Evolutionary conservation across 2,888 invertebrate species (phyloP), one percentile per base, ranked within the genome.

Genomic region (Agrilus mali): DNA sequence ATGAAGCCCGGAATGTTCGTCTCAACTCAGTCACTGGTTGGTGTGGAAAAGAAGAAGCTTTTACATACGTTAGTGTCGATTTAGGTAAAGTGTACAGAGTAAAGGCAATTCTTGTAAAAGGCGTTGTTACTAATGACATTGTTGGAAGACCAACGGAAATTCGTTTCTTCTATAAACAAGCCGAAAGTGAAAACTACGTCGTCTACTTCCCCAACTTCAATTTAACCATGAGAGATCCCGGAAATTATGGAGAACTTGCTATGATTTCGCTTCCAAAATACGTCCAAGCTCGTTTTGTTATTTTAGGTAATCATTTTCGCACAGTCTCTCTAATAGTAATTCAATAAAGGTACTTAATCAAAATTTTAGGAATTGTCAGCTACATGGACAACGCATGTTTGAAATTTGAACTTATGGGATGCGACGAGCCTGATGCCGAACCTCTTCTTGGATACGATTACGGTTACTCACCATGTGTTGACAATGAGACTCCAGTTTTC

Each of bases 201-300:
- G 93, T 95, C 1, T 95, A 95, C 60, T 95, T 93, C 74, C 94
- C 95, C 38, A 95, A 95, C 61, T 93, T 93, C 64, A 94, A 93
- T 64, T 67, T 93, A 38, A 93, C 93, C 0, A 90, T 90, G 82
- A 74, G 92, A 55, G 92, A 93, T 64, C 92, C 93, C n/a, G 92
- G 92, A 57, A 89, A 95, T 66, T 96, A 94, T 60, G 95, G 95
- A 42, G 94, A 94, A 71, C 68, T 96, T 43, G 93, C 95, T 1
- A 93, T 94, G 86, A 94, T 96, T 50, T 90, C 92, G 1, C 63
- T 96, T 41, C 93, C 94, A 0, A 89, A 92, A 65, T 93, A 87
- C 55, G 89, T 96, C 0, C 86, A 89, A 66, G 94, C 94, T 1
- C 75, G 94, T 59, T 94, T 92, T 62, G 89, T 95, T 7, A 92